These are phyloP conservation scores for Mallateleia sp. DNA, from an alignment of 2,888 invertebrate genomes.

Conservation along the genomic window DNA sequence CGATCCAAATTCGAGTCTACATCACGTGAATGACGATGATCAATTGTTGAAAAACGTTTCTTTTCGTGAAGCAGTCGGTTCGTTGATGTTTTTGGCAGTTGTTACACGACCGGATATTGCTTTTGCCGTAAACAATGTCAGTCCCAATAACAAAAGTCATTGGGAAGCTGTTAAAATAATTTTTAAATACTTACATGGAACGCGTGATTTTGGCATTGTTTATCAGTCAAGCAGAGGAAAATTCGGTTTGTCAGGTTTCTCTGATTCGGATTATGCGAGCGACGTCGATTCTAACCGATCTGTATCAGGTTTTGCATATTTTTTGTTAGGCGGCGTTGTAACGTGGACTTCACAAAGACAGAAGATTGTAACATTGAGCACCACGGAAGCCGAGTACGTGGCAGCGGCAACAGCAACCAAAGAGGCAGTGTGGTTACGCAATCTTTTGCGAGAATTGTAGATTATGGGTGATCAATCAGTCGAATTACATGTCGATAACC, in stretches of 20 bases:
- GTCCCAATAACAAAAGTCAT: too few relatives aligned
- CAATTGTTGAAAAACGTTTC: not conserved
- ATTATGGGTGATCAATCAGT: not conserved
- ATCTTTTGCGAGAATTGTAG: not conserved
- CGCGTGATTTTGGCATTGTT: not conserved
- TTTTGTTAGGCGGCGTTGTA: not conserved
- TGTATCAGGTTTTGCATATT: not conserved
- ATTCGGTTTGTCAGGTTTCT: not conserved
- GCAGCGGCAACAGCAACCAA: slow-evolving; percentile 25
- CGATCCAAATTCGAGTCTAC: slow-evolving; percentile 47
- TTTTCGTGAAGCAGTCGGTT: slow-evolving; percentile 54
- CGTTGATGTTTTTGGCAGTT: slow-evolving; percentile 48
- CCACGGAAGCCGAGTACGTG: slow-evolving; percentile 46
- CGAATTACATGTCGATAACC: slow-evolving; percentile 43
- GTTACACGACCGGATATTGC: slow-evolving; percentile 56
- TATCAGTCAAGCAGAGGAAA: not conserved
- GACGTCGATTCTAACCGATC: not conserved
- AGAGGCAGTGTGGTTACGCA: slow-evolving; percentile 41
- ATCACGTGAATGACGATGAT: not conserved
- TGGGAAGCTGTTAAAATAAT: too few relatives aligned
- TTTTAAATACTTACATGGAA: not conserved
- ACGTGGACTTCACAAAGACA: slow-evolving; percentile 24
- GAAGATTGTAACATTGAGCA: slow-evolving; percentile 9
- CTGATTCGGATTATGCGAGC: not conserved
- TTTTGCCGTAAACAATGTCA: slow-evolving; percentile 48